Evolutionary conservation across 2,888 invertebrate genomes (phyloP), one percentile per base, ranked within the genome.

Genomic region (Conistra vaccinii): DNA sequence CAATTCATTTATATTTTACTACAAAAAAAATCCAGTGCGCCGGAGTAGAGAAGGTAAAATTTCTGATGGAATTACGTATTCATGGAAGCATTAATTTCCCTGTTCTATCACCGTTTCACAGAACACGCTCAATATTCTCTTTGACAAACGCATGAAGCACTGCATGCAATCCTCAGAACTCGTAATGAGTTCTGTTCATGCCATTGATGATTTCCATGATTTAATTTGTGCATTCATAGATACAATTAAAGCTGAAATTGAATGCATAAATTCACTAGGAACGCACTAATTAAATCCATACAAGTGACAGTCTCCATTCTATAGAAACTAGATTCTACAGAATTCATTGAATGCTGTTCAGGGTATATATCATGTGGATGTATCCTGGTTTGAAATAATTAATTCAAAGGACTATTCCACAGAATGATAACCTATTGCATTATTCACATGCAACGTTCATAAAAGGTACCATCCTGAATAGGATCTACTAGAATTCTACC

Each of bases 111-210:
- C 20, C n/a, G 14, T 26, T 72, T 42, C n/a, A 32, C 10, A 32
- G n/a, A 71, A 71, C n/a, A 3, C 9, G 69, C 23, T 71, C n/a
- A 7, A 12, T 39, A 12, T 26, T 26, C 26, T 35, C n/a, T 45
- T 71, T 73, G 23, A 69, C 20, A 32, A 68, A 32, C 42, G n/a
- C 42, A 32, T 55, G 7, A 26, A 26, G 35, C 7, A 26, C 74
- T 57, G 35, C 57, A 35, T 7, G 35, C 5, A 26, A 32, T 32
- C 9, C 9, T 48, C 20, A 5, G 26, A 69, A 23, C 9, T 57
- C n/a, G n/a, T n/a, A n/a, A n/a, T n/a, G n/a, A n/a, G n/a, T n/a
- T n/a, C n/a, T n/a, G n/a, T n/a, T n/a, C n/a, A n/a, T n/a, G n/a
- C 42, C 10, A 2, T 3, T 35, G 23, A 73, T 45, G 39, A n/a